A percentile compares a stretch with the other conserved stretches of the same genome.
These are phyloP conservation scores for Bombus terrestris DNA, from an alignment of 1,140 invertebrate genomes.

Conservation along the genomic window DNA sequence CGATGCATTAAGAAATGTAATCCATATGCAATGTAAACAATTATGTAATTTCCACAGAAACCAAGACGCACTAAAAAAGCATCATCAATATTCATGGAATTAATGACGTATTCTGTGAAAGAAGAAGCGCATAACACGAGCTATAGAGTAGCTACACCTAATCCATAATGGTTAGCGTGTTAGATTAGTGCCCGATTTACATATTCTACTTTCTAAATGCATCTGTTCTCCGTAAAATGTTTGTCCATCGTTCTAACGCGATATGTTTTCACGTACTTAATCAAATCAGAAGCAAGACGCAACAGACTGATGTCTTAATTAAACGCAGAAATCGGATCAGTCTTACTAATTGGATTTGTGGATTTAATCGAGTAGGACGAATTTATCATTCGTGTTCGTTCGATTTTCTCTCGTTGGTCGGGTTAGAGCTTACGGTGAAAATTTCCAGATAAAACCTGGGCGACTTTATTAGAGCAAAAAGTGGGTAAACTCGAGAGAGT, in stretches of 20 bases:
- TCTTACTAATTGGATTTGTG: no score
- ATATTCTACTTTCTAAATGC: slow-evolving; percentile 44
- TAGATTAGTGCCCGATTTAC: background rate
- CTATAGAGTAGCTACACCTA: background rate
- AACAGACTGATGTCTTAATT: background rate
- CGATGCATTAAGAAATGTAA: background rate
- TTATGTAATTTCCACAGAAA: background rate
- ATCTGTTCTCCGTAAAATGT: background rate
- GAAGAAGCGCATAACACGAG: background rate
- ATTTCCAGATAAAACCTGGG: no score
- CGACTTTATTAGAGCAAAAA: background rate
- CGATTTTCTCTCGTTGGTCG: background rate
- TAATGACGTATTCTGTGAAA: background rate
- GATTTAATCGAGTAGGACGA: background rate
- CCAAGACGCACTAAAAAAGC: background rate
- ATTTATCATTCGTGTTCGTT: background rate
- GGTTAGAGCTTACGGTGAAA: background rate
- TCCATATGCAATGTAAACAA: no score
- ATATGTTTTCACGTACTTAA: background rate
- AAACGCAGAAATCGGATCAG: background rate
- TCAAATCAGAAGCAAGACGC: background rate
- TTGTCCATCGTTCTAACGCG: background rate
- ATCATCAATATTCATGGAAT: background rate
- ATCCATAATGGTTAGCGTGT: background rate
- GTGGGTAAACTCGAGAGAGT: background rate